Evolutionary conservation across 2,888 invertebrate genomes (phyloP), one percentile per base, ranked within the genome.

Genomic region (Siphlonurus alternatus): DNA sequence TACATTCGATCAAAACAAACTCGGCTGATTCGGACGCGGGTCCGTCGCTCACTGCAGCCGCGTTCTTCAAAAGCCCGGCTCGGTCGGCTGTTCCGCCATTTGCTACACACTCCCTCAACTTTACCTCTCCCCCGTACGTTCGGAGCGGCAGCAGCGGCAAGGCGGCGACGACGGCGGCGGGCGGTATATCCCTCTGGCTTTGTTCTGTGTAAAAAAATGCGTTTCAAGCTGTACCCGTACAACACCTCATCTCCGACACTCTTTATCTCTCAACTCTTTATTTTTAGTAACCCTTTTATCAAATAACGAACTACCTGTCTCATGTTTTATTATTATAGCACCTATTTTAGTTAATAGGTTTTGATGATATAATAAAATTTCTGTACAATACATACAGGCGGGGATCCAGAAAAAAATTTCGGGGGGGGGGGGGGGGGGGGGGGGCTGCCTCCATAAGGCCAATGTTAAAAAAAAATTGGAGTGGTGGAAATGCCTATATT

Each of bases 1-100:
- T 5, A 56, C 38, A 22, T 56, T 56, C 22, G n/a, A 56, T 20
- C 56, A 56, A n/a, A 56, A 56, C 22, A n/a, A n/a, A 56, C 22
- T 20, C 22, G 5, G 22, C 15, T 22, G 5, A n/a, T 10, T n/a
- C 56, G 22, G 56, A 56, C 56, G 56, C 56, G n/a, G 56, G 56
- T 56, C 56, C 56, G 22, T 56, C 56, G 22, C 56, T 56, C 56
- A 56, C 56, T 56, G 56, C 56, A 22, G 56, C 22, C 56, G 56
- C 56, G 19, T 22, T n/a, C 56, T 56, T 22, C 22, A 22, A 20
- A 20, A n/a, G n/a, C 56, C 19, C 56, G 22, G 56, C 56, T 22
- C 56, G 15, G 56, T n/a, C 56, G 22, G 56, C 19, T 22, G 19
- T 22, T 22, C 56, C 20, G 7, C 56, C 56, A 56, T 56, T 20